phyloP scores from a whole-genome alignment of 1,140 invertebrate genomes.

The Danaus melanippus region DNA sequence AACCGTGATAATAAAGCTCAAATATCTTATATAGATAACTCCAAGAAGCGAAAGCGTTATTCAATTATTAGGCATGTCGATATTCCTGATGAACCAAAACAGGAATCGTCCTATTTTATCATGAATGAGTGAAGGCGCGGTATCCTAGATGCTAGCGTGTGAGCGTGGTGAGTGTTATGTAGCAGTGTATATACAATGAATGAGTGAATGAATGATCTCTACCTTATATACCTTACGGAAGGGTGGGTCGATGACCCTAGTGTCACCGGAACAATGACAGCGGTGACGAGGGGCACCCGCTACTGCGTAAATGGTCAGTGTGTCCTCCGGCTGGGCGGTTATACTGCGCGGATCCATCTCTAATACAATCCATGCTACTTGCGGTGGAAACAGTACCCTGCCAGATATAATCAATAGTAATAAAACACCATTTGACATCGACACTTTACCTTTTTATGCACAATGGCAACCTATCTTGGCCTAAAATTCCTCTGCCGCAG shows the following conservation, averaged over 20 bases:
- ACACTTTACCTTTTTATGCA: too few species aligned
- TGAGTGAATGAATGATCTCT: slow-evolving; percentile 39
- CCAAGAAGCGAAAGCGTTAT: too few species aligned
- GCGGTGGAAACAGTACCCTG: slow-evolving; percentile 89
- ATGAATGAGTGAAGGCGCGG: too few species aligned
- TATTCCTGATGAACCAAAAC: too few species aligned
- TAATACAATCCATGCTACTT: slow-evolving; percentile 91
- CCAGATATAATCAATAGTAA: slow-evolving; percentile 7
- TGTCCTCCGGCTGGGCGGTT: slow-evolving; percentile 95
- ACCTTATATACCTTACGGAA: slow-evolving; percentile 62
- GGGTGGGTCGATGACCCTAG: slow-evolving; percentile 36
- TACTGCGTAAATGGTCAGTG: slow-evolving; percentile 85
- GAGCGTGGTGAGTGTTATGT: slow-evolving; percentile 9
- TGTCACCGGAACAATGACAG: slow-evolving; percentile 42
- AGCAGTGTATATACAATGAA: slow-evolving; percentile 24
- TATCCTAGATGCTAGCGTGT: neutral
- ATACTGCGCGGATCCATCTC: slow-evolving; percentile 95
- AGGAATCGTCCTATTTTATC: too few species aligned
- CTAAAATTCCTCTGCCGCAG: too few species aligned
- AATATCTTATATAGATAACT: too few species aligned
- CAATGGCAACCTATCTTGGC: too few species aligned
- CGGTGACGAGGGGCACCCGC: slow-evolving; percentile 38
- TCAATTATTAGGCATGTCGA: too few species aligned
- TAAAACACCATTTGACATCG: neutral
- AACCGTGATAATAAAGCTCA: too few species aligned